Percentiles rank a stretch among this genome's conserved stretches.
Evolutionary conservation across 2,113 vertebrate genomes (phyloP).

Genomic region (Sitta europaea): DNA sequence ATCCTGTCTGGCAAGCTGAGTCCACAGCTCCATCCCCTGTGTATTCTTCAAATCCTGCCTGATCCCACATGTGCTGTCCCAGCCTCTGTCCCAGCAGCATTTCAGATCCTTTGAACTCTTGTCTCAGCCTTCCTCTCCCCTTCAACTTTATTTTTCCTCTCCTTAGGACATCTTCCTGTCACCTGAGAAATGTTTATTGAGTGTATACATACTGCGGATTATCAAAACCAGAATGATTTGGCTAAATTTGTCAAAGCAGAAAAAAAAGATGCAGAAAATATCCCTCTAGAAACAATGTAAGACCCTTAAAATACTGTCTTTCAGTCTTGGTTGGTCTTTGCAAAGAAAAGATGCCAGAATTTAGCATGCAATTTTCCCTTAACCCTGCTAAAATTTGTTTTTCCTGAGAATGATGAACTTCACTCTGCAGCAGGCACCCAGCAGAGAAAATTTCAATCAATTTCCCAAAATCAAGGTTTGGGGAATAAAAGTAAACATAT

Average conservation of each 20-base stretch:
- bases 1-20: neutral
- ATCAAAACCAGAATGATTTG: neutral
- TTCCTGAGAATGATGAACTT: neutral
- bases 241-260: neutral
- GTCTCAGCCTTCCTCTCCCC: neutral
- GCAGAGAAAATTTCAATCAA: neutral
- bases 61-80: fast-evolving
- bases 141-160: neutral
- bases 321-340: neutral
- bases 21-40: neutral
- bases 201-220: neutral
- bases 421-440: neutral
- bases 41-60: neutral
- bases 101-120: neutral
- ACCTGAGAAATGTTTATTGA: neutral
- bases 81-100: neutral
- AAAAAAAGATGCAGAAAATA: neutral
- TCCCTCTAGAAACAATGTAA: neutral
- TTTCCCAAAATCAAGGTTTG: neutral
- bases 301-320: neutral
- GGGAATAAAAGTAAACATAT: neutral
- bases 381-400: neutral
- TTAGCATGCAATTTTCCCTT: neutral
- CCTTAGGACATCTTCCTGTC: neutral
- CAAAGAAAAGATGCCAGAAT: neutral